phyloP scores from a whole-genome alignment of 2,888 invertebrate species.

The Aricia artaxerxes region DNA sequence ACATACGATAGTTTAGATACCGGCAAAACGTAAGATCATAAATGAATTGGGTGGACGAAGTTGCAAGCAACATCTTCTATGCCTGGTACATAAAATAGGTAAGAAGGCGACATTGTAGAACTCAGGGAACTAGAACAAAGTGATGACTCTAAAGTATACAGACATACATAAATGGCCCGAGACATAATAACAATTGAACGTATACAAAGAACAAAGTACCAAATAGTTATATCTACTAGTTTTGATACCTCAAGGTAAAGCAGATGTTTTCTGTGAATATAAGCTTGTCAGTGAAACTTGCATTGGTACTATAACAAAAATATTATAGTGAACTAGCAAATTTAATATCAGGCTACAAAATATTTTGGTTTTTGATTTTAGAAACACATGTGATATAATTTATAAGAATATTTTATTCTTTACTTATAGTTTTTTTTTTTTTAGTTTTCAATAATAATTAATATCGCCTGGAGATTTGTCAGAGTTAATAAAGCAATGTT shows the following conservation, averaged over 20 bases:
- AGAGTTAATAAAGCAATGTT: too few species aligned
- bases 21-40: not conserved
- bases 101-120: not conserved
- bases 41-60: not conserved
- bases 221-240: not conserved
- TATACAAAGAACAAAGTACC: not conserved
- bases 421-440: too few species aligned
- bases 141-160: not conserved
- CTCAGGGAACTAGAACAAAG: not conserved
- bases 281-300: not conserved
- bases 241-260: not conserved
- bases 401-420: too few species aligned
- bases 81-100: not conserved
- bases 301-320: too few species aligned
- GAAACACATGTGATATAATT: too few species aligned
- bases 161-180: not conserved
- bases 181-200: not conserved
- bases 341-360: too few species aligned
- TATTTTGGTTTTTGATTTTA: too few species aligned
- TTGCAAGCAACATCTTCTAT: not conserved
- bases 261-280: not conserved
- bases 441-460: too few species aligned
- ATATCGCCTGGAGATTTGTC: too few species aligned
- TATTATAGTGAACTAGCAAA: too few species aligned
- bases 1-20: not conserved